These are phyloP conservation scores for Drosophila takahashii DNA, from an alignment of 1,140 invertebrate species.

Conservation along the genomic window DNA sequence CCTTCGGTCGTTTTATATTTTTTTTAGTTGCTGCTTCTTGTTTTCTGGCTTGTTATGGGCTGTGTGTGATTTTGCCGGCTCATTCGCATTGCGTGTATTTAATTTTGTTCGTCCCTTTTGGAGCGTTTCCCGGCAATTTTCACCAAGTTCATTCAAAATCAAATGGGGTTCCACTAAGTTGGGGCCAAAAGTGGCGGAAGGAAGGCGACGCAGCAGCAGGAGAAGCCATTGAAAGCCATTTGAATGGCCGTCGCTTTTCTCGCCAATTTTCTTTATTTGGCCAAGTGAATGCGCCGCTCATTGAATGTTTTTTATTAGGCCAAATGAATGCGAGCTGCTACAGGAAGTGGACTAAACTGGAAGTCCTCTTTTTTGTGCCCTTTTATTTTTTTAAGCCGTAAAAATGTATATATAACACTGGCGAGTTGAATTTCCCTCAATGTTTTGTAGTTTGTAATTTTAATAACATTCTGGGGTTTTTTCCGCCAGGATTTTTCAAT, in stretches of 20 bases:
- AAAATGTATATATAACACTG: slow-evolving; percentile 48
- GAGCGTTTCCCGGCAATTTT: slow-evolving; percentile 60
- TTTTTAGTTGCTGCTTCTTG: slow-evolving; percentile 49
- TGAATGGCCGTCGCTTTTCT: slow-evolving; percentile 81
- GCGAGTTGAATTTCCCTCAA: slow-evolving; percentile 27
- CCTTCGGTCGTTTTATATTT: slow-evolving; percentile 6
- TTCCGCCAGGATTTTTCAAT: slow-evolving; percentile 63
- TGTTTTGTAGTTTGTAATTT: slow-evolving; percentile 54
- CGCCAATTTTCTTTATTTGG: slow-evolving; percentile 81
- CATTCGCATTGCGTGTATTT: slow-evolving; percentile 68
- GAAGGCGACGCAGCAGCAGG: neutral
- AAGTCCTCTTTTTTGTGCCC: slow-evolving; percentile 20
- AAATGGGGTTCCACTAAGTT: slow-evolving; percentile 62
- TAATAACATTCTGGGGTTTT: slow-evolving; percentile 53
- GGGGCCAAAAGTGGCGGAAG: slow-evolving; percentile 20
- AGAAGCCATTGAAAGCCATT: slow-evolving; percentile 78
- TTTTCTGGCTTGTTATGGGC: slow-evolving; percentile 67
- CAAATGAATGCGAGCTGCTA: slow-evolving; percentile 66
- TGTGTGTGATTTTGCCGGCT: slow-evolving; percentile 51
- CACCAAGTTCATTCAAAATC: slow-evolving; percentile 81
- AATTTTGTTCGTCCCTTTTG: slow-evolving; percentile 63
- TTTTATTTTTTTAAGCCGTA: slow-evolving; percentile 49
- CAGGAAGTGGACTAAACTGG: slow-evolving; percentile 49
- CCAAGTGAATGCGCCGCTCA: slow-evolving; percentile 58
- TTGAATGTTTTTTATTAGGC: slow-evolving; percentile 81